Conservation (phyloP, 1,140 invertebrate species). For the Zaprionus africanus region DNA sequence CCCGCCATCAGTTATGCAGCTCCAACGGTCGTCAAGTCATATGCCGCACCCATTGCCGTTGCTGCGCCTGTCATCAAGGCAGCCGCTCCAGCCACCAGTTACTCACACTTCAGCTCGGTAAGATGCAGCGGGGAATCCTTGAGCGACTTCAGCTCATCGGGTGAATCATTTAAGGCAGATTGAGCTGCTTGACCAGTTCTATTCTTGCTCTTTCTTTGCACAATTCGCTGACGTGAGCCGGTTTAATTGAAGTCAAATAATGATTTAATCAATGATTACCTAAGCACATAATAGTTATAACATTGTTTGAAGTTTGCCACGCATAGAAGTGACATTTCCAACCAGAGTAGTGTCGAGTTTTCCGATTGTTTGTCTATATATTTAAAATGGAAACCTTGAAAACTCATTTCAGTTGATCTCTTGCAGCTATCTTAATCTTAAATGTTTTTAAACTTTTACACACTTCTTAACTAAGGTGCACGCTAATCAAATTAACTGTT, state of each 20-base stretch:
- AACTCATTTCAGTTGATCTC: neutral
- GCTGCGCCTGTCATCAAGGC: constrained; percentile 58
- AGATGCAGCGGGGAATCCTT: constrained; percentile 20
- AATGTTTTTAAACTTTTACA: neutral
- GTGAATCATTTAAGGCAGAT: neutral
- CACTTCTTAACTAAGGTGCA: neutral
- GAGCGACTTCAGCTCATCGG: neutral
- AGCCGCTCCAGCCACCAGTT: constrained; percentile 53
- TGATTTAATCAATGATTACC: neutral
- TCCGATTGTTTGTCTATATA: neutral
- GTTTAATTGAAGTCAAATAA: neutral
- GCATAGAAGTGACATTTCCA: neutral
- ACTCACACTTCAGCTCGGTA: constrained; percentile 75
- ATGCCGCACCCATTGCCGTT: constrained; percentile 59
- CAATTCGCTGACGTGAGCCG: neutral
- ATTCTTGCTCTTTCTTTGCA: neutral
- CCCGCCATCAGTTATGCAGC: constrained; percentile 34
- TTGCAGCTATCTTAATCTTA: neutral
- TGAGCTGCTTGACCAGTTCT: neutral
- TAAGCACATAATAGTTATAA: too few relatives aligned
- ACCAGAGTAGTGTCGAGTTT: neutral
- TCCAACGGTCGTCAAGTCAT: constrained; percentile 51
- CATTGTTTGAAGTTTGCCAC: too few relatives aligned
- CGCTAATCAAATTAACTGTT: neutral
- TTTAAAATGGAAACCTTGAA: too few relatives aligned